These are phyloP conservation scores for Eumerus sabulonum DNA, from an alignment of 2,888 invertebrate genomes.

Conservation along the genomic window DNA sequence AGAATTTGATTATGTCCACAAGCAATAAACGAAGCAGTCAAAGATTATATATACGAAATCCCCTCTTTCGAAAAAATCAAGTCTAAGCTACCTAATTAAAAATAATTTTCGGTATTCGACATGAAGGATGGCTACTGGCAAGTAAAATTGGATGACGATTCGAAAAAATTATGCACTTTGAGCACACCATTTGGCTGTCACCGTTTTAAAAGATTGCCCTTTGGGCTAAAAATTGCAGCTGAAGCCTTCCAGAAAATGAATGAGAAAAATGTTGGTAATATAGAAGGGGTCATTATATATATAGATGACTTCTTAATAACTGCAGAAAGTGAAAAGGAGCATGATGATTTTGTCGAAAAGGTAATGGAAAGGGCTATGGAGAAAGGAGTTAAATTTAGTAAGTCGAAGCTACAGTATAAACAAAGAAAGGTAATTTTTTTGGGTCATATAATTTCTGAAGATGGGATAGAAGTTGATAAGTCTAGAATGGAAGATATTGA, in stretches of 20 bases:
- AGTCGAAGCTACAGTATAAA: too few relatives aligned
- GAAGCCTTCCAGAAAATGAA: too few relatives aligned
- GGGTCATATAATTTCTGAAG: too few relatives aligned
- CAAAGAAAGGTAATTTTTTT: slow-evolving; percentile 21
- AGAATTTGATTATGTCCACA: slow-evolving; percentile 7
- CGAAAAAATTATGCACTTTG: slow-evolving; percentile 46
- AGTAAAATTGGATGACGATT: slow-evolving; percentile 22
- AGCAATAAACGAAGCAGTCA: slow-evolving; percentile 51
- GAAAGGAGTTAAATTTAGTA: too few relatives aligned
- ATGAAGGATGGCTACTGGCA: too few relatives aligned
- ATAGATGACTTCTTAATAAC: slow-evolving; percentile 72
- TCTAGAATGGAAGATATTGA: too few relatives aligned
- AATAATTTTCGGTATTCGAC: slow-evolving; percentile 55
- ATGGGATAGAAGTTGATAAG: too few relatives aligned
- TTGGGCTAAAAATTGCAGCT: too few relatives aligned
- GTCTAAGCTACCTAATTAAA: slow-evolving; percentile 34
- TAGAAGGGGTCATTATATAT: neutral
- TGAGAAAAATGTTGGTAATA: too few relatives aligned
- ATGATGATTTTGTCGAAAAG: slow-evolving; percentile 62
- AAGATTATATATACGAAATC: slow-evolving; percentile 47
- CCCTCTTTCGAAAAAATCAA: slow-evolving; percentile 31
- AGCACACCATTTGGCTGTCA: too few relatives aligned
- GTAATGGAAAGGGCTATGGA: too few relatives aligned
- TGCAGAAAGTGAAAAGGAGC: slow-evolving; percentile 54
- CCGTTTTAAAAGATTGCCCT: too few relatives aligned